Percentiles rank a stretch among this genome's conserved stretches.
Conservation (phyloP, 37 sponge, comb jelly and placozoan species). For the Bolinopsis microptera region DNA sequence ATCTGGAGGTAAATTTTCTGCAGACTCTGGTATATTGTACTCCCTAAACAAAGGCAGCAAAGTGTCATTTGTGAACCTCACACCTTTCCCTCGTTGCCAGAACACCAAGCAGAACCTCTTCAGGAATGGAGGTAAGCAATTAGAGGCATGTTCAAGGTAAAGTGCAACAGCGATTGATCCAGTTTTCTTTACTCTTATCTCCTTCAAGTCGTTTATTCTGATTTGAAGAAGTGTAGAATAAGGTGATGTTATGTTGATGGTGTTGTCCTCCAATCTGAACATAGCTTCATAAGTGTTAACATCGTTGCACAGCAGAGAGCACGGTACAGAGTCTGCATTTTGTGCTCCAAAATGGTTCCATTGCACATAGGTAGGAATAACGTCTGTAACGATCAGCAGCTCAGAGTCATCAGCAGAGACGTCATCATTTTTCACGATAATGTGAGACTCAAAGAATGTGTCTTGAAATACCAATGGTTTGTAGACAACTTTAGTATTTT, state of each 20-base stretch:
- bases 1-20: conserved; percentile 31
- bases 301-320: neutral
- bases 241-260: conserved; percentile 5
- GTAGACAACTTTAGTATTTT: neutral
- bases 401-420: conserved; percentile 10
- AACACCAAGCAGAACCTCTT: conserved; percentile 26
- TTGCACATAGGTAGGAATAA: conserved; percentile 65
- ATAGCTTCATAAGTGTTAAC: conserved; percentile 14
- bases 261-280: neutral
- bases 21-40: neutral
- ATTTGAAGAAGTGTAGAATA: conserved; percentile 37
- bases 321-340: neutral
- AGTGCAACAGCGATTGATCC: conserved; percentile 7
- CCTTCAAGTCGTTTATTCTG: neutral
- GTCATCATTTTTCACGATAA: neutral
- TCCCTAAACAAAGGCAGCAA: neutral
- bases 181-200: neutral
- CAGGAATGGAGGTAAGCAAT: conserved; percentile 37
- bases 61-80: neutral
- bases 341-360: neutral
- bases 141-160: neutral
- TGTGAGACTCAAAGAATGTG: conserved; percentile 38
- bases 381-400: neutral
- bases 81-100: conserved; percentile 36
- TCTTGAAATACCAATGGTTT: neutral